Percentiles rank a stretch among this genome's conserved stretches.
These are phyloP conservation scores for Dicaeum eximium DNA, from an alignment of 2,113 vertebrate species.

Conservation along the genomic window DNA sequence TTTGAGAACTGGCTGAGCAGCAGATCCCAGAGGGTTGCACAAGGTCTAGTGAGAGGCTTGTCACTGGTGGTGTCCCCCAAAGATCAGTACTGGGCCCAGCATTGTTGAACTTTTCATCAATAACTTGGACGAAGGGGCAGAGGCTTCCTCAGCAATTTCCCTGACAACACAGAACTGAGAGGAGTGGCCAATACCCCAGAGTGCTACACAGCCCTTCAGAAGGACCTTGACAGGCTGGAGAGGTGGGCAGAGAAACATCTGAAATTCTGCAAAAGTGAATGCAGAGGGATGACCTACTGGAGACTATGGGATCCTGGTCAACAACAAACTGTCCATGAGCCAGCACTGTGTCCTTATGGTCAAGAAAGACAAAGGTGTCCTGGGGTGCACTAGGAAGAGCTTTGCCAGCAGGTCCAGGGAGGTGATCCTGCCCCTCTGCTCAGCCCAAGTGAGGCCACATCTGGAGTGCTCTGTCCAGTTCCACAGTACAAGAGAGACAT, in stretches of 20 bases:
- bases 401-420: rapidly evolving
- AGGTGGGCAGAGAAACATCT: neutral
- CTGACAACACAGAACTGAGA: neutral
- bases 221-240: neutral
- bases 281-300: neutral
- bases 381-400: neutral
- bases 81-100: neutral
- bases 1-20: neutral
- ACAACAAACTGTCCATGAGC: neutral
- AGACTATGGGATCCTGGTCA: neutral
- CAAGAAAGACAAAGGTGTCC: neutral
- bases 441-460: neutral
- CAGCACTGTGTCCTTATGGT: neutral
- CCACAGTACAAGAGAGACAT: neutral
- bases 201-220: neutral
- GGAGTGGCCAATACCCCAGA: neutral
- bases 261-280: neutral
- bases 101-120: neutral
- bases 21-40: neutral
- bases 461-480: neutral
- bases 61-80: no score
- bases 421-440: neutral
- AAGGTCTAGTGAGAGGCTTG: neutral
- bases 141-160: neutral
- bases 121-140: neutral